These are phyloP conservation scores for Poecile montanus DNA, from an alignment of 2,797 vertebrate species.

Conservation along the genomic window DNA sequence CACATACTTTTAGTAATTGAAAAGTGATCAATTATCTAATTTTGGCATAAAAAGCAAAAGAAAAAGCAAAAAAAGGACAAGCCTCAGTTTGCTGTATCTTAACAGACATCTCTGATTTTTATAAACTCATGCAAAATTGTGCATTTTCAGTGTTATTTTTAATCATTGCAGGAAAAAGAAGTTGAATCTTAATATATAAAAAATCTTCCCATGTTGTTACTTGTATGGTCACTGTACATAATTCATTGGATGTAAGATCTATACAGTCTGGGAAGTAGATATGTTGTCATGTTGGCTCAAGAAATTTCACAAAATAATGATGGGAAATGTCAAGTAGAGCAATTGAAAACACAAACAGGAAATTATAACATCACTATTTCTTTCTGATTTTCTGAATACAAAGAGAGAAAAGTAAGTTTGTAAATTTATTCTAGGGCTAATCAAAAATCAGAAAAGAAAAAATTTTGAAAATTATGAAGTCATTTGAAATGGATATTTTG, in stretches of 20 bases:
- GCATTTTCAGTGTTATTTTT: not conserved
- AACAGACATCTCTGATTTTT: not conserved
- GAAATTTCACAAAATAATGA: not conserved
- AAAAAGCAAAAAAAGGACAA: accelerated
- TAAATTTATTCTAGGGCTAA: not conserved
- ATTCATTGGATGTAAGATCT: not conserved
- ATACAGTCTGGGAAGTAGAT: not conserved
- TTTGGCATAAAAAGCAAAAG: not conserved
- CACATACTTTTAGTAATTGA: not conserved
- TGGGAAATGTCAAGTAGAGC: not conserved
- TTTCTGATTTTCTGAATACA: not conserved
- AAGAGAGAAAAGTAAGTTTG: not conserved
- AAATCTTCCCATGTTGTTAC: not conserved
- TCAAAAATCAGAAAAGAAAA: not conserved
- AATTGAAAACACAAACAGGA: not conserved
- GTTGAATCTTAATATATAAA: not conserved
- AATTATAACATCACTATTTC: not conserved
- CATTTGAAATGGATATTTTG: not conserved
- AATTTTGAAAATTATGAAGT: not conserved
- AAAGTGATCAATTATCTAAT: not conserved
- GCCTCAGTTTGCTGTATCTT: accelerated
- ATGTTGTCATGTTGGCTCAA: not conserved
- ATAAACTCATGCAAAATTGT: not conserved
- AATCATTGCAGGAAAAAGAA: not conserved
- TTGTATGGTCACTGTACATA: not conserved